Conservation (phyloP, 1,140 invertebrate species). For the Frieseomelitta varia region DNA sequence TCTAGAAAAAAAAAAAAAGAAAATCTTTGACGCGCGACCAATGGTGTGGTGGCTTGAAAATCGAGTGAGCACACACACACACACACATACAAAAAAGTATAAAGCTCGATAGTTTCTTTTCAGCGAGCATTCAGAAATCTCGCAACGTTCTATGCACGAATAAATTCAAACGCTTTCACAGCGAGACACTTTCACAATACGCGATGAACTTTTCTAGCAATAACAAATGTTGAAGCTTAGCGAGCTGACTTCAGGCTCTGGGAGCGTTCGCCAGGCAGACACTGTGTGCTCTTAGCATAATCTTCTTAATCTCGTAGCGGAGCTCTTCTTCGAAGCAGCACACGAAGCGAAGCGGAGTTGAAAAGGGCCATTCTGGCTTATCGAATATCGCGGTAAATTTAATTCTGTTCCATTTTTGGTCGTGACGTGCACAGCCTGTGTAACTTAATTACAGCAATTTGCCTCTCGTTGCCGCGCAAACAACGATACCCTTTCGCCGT, state of each 20-base stretch:
- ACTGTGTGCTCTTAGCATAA: not conserved
- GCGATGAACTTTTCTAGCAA: not conserved
- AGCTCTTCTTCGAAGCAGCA: not conserved
- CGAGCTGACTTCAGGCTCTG: not conserved
- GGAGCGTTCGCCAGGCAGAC: not conserved
- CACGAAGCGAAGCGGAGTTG: not conserved
- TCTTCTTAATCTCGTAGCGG: not conserved
- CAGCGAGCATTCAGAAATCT: no score
- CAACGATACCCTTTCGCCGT: not conserved
- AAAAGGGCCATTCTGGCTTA: constrained; percentile 6
- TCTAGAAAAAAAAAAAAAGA: not conserved
- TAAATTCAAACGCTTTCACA: no score
- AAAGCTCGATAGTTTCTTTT: no score
- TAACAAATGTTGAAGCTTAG: not conserved
- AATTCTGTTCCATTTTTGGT: constrained; percentile 23
- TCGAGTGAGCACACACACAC: no score
- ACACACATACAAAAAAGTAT: no score
- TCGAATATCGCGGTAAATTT: constrained; percentile 21
- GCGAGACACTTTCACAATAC: no score
- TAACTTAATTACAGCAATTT: constrained; percentile 18
- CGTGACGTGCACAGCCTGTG: not conserved
- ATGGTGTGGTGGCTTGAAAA: no score
- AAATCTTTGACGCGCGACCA: no score
- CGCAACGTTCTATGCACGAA: no score
- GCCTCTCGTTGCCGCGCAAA: constrained; percentile 10